These are phyloP conservation scores for Hipparchia semele DNA, from an alignment of 2,888 invertebrate species.

Conservation along the genomic window DNA sequence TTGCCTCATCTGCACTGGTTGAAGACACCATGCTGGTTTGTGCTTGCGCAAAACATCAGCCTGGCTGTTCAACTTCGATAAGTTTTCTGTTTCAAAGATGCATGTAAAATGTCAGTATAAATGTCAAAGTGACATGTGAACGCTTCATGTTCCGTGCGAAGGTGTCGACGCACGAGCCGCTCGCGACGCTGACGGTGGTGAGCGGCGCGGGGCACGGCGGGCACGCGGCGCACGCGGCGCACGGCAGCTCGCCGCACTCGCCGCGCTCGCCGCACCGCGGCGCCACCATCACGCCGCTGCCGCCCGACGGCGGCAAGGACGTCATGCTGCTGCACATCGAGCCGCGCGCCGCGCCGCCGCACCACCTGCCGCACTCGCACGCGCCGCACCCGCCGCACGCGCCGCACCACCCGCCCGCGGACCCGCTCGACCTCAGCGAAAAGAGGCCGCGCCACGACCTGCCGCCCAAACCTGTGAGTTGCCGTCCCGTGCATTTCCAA, in stretches of 20 bases:
- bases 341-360: conserved; percentile 70
- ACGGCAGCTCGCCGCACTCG: conserved; percentile 54
- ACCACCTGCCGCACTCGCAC: conserved; percentile 85
- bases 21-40: no score
- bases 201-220: conserved; percentile 58
- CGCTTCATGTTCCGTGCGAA: conserved; percentile 49
- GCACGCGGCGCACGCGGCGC: conserved; percentile 52
- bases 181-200: conserved; percentile 89
- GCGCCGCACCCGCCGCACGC: conserved; percentile 83
- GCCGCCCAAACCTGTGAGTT: conserved; percentile 60
- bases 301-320: conserved; percentile 85
- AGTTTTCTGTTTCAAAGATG: no score
- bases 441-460: conserved; percentile 84
- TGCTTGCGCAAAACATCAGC: no score
- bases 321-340: conserved; percentile 84
- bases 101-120: no score
- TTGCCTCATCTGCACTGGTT: no score
- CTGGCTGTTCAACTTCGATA: no score
- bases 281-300: conserved; percentile 84
- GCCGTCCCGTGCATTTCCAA: not conserved
- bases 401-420: conserved; percentile 83
- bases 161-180: conserved; percentile 72
- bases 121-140: no score
- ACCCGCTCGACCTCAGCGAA: conserved; percentile 89
- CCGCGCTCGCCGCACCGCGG: conserved; percentile 71